phyloP scores from a whole-genome alignment of 2,113 vertebrate genomes.

The Alexandromys fortis region DNA sequence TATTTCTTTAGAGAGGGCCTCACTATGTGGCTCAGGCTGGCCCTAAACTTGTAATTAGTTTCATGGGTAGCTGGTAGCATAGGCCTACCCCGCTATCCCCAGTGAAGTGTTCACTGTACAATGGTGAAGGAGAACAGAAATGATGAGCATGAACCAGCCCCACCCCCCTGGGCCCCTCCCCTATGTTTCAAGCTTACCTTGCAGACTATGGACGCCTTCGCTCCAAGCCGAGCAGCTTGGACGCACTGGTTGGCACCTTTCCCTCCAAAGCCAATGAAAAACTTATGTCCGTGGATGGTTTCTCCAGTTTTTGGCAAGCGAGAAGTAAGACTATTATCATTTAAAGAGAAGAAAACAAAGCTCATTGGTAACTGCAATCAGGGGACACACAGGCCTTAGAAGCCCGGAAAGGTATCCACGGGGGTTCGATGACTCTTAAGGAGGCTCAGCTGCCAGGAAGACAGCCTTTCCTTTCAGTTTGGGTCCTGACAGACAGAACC shows the following conservation, averaged over 20 bases:
- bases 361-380: conserved; percentile 64
- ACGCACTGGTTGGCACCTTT: conserved; percentile 99
- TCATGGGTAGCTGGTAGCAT: not conserved
- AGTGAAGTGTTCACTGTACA: not conserved
- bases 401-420: not conserved
- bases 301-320: conserved; percentile 95
- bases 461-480: not conserved
- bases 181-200: conserved; percentile 88
- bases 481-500: not conserved
- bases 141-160: not conserved
- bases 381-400: conserved; percentile 42
- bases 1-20: not conserved
- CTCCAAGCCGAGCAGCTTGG: conserved; percentile 95
- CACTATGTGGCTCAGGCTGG: not conserved
- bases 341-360: conserved; percentile 66
- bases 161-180: not conserved
- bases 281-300: conserved; percentile 95
- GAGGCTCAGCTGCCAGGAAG: not conserved
- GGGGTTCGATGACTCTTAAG: not conserved
- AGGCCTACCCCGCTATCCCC: not conserved
- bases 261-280: conserved; percentile 97
- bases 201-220: conserved; percentile 93
- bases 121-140: not conserved
- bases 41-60: not conserved
- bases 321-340: conserved; percentile 89